These are phyloP conservation scores for Arothron firmamentum DNA, from an alignment of 2,113 vertebrate genomes.

Conservation along the genomic window DNA sequence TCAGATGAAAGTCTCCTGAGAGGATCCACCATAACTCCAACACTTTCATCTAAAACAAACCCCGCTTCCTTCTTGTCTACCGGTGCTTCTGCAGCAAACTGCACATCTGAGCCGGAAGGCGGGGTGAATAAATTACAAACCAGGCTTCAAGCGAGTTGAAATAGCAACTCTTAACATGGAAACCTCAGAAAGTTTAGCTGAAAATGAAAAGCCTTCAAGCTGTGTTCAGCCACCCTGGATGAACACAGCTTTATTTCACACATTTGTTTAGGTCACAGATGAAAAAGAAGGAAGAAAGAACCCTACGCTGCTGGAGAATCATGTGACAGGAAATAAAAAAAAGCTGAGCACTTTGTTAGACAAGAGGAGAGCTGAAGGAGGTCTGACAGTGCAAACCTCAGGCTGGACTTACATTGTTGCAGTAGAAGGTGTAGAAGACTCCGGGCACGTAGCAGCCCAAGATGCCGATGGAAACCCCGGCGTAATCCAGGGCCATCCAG, in stretches of 20 bases:
- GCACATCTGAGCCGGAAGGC: background rate
- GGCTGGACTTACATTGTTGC: slow-evolving; percentile 82
- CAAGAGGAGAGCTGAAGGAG: background rate
- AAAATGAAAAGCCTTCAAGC: background rate
- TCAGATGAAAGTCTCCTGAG: slow-evolving; percentile 33
- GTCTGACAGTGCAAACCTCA: background rate
- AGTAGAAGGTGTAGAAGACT: slow-evolving; percentile 96
- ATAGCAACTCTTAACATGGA: too few species aligned
- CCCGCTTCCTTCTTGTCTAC: background rate
- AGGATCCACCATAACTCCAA: background rate
- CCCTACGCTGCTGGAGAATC: too few species aligned
- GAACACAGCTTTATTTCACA: too few species aligned
- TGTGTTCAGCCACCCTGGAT: background rate
- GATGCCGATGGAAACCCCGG: slow-evolving; percentile 90
- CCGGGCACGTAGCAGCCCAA: slow-evolving; percentile 94
- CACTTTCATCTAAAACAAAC: background rate
- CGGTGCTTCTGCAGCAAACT: too few species aligned
- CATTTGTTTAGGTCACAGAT: too few species aligned
- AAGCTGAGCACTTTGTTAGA: too few species aligned
- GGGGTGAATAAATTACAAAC: background rate
- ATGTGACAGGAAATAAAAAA: too few species aligned
- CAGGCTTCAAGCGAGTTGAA: background rate
- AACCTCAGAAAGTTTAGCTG: too few species aligned
- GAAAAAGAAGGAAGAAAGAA: too few species aligned
- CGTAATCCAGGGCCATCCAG: slow-evolving; percentile 94